Base-by-base conservation (phyloP, 92 coral and sea anemone species). In the Umimayanthus kanabou region DNA sequence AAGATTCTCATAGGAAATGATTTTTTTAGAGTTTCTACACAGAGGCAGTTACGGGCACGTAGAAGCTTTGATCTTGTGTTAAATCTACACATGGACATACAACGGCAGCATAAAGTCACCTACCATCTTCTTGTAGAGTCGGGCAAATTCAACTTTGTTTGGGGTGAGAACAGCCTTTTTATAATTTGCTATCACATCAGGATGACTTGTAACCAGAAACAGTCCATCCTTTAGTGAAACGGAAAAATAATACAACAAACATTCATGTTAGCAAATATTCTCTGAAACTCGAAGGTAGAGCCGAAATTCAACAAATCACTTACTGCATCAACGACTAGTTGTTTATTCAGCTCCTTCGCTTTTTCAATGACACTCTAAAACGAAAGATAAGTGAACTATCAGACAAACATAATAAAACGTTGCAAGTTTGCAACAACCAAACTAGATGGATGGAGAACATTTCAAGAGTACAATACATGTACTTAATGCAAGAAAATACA, bases 271-370 rank as follows among this genome's bases (percentile, higher is more conserved):
- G 70, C 67, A 69, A 53, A 39, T 61, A 40, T 50, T 22, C 45
- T 50, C 18, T 25, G 47, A 11, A 25, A 49, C 26, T 50, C 71
- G 20, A 26, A n/a, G 6, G 58, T 37, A 20, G 18, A 61, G 25
- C 40, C 13, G 10, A 6, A 20, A 22, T 6, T 47, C 43, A 13
- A 23, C 53, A 26, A 39, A 73, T 45, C 37, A 92, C 97, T 85
- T 94, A 94, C 99, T 72, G 99, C 99, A 85, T 97, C 99, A 84
- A 97, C 94, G 76, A 97, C 95, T 65, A 97, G 77, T 14, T 92
- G 95, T 75, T 97, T 97, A 23, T 91, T 87, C 74, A 91, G 94
- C 77, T 97, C 95, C 83, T 90, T 94, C 65, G 99, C 98, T 76
- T 93, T 93, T 80, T 95, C 95, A 66, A 97, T 90, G 55, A 95